Conservation (phyloP, 2,888 invertebrate species). For the Hirtodrosophila cameraria region DNA sequence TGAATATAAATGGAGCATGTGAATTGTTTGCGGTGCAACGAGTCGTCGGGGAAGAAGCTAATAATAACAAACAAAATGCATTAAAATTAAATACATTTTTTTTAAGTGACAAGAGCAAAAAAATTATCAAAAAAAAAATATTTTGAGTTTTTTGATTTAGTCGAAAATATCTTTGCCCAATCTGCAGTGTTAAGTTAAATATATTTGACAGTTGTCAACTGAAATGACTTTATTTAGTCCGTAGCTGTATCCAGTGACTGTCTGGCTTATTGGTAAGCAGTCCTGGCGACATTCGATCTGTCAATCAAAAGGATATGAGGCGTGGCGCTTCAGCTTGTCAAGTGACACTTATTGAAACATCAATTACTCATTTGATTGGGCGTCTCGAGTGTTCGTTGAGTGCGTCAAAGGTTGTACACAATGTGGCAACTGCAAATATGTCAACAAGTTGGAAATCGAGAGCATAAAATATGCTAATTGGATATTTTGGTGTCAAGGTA, state of each 20-base stretch:
- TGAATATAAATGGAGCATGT: slow-evolving; percentile 65
- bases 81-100: no score
- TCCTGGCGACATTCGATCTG: slow-evolving; percentile 1
- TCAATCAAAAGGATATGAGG: slow-evolving; percentile 4
- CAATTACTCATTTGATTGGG: slow-evolving; percentile 59
- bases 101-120: no score
- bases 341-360: slow-evolving; percentile 65
- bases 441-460: slow-evolving; percentile 11
- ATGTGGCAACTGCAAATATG: slow-evolving; percentile 4
- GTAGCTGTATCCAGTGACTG: background rate
- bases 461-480: slow-evolving; percentile 9
- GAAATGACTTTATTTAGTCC: no score
- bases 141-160: no score
- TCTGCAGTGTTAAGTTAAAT: no score
- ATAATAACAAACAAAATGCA: background rate
- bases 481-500: slow-evolving; percentile 5
- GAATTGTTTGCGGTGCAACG: slow-evolving; percentile 46
- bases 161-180: no score
- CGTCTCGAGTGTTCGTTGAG: slow-evolving; percentile 24
- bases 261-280: background rate
- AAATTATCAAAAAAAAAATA: no score
- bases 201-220: no score
- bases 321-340: slow-evolving; percentile 38
- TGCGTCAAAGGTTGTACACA: slow-evolving; percentile 23
- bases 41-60: slow-evolving; percentile 7